Percentiles rank a stretch among this genome's conserved stretches.
phyloP scores from a whole-genome alignment of 2,797 vertebrate genomes.

The Spatula clypeata region DNA sequence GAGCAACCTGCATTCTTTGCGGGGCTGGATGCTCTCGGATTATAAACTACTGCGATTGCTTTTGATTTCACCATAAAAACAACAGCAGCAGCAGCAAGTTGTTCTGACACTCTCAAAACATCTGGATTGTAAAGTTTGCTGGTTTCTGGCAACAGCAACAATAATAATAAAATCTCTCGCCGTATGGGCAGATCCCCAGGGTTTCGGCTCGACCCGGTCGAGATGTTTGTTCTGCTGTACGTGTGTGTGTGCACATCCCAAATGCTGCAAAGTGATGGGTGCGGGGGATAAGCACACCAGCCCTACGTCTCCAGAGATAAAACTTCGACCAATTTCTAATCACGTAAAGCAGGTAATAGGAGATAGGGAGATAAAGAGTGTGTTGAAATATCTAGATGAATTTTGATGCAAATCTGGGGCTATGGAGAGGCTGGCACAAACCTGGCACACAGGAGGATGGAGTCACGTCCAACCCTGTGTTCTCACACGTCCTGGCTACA shows the following conservation, averaged over 20 bases:
- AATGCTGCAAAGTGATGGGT: fast-evolving
- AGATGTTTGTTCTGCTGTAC: background rate
- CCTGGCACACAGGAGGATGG: fast-evolving
- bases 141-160: background rate
- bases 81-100: background rate
- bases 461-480: fast-evolving
- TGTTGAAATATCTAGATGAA: fast-evolving
- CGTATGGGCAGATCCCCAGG: background rate
- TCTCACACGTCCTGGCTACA: background rate
- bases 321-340: background rate
- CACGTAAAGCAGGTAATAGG: fast-evolving
- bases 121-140: constrained; percentile 49
- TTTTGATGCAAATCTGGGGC: background rate
- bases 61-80: constrained; percentile 4
- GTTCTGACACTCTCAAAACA: constrained; percentile 17
- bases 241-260: background rate
- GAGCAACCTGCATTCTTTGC: constrained; percentile 24
- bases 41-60: background rate
- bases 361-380: fast-evolving
- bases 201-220: background rate
- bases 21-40: background rate
- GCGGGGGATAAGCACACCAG: background rate
- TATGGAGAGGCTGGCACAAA: fast-evolving
- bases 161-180: background rate
- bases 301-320: background rate